A percentile compares a stretch with the other conserved stretches of the same genome.
These are phyloP conservation scores for Corythornis leucogaster DNA, from an alignment of 2,797 vertebrate genomes.

Conservation along the genomic window DNA sequence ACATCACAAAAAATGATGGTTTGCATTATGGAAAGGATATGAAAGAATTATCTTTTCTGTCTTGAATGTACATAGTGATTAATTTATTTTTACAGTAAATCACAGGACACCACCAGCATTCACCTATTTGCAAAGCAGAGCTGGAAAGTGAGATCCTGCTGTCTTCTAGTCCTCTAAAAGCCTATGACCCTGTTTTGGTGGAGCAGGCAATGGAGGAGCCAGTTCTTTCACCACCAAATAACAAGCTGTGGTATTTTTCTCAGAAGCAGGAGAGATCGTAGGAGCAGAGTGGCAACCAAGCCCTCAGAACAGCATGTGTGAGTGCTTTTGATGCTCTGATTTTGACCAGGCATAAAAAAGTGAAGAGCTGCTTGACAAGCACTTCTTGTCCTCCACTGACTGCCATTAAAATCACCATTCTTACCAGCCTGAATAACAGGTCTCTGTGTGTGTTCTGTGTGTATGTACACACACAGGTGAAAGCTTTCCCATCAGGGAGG, in stretches of 20 bases:
- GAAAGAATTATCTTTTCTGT: background rate
- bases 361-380: conserved; percentile 21
- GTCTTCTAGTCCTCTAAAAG: background rate
- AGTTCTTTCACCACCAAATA: background rate
- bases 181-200: background rate
- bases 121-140: background rate
- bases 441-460: background rate
- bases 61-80: background rate
- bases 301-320: background rate
- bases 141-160: background rate
- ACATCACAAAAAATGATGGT: background rate
- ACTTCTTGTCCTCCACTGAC: background rate
- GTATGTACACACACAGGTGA: background rate
- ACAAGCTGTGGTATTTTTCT: background rate
- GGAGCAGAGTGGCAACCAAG: background rate
- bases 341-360: background rate
- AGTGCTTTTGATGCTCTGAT: background rate
- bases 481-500: background rate
- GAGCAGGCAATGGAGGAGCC: background rate
- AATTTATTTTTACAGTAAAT: background rate
- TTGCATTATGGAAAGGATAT: background rate
- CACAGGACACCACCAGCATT: background rate
- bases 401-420: conserved; percentile 21
- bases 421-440: background rate
- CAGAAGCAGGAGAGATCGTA: background rate